These are phyloP conservation scores for Latrodectus elegans DNA, from an alignment of 2,888 invertebrate genomes.

Conservation along the genomic window DNA sequence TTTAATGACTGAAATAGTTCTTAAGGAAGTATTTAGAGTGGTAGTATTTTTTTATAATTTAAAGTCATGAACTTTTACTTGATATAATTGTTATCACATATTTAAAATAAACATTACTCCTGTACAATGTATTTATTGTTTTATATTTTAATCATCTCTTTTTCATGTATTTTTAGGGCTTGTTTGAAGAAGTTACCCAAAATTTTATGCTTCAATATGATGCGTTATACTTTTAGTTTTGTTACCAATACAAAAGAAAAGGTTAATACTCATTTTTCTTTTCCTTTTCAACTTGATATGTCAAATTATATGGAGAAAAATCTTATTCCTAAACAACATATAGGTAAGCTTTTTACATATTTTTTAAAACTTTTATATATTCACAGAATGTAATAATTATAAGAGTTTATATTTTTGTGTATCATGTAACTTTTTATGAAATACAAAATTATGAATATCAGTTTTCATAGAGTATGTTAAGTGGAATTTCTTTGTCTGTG, in stretches of 20 bases:
- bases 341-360: conserved; percentile 77
- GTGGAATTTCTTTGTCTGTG: too few relatives aligned
- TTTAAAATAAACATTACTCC: too few relatives aligned
- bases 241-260: conserved; percentile 97
- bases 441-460: too few relatives aligned
- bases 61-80: too few relatives aligned
- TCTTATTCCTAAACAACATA: conserved; percentile 90
- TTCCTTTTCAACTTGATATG: conserved; percentile 94
- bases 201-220: conserved; percentile 95
- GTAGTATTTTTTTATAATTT: too few relatives aligned
- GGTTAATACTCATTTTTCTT: conserved; percentile 97
- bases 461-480: too few relatives aligned
- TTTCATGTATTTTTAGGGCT: conserved; percentile 79
- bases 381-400: not conserved
- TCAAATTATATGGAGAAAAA: conserved; percentile 95
- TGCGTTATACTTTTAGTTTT: conserved; percentile 98
- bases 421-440: too few relatives aligned
- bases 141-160: conserved; percentile 3
- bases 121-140: too few relatives aligned
- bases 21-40: too few relatives aligned
- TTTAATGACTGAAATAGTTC: too few relatives aligned
- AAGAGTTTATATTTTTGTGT: too few relatives aligned
- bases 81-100: too few relatives aligned
- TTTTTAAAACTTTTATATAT: not conserved
- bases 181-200: conserved; percentile 95